Conservation (phyloP, 2,888 invertebrate species). For the Bimastos eiseni region DNA sequence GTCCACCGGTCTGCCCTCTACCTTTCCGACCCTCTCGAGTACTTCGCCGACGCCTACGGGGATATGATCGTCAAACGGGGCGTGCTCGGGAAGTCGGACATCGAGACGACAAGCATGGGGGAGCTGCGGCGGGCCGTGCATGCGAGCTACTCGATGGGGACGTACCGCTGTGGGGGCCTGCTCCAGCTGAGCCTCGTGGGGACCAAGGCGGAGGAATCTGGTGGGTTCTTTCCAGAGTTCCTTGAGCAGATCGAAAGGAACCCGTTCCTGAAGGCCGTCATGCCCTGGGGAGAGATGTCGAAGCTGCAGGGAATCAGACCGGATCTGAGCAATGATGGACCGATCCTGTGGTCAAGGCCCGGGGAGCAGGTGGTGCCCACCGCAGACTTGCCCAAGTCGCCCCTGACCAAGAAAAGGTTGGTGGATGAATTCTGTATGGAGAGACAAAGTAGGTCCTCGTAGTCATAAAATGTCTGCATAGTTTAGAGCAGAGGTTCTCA, state of each 20-base stretch:
- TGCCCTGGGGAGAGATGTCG: slow-evolving; percentile 98
- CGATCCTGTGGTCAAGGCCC: slow-evolving; percentile 95
- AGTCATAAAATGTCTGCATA: background rate
- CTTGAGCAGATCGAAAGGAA: slow-evolving; percentile 79
- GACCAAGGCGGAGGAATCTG: slow-evolving; percentile 69
- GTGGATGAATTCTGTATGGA: background rate
- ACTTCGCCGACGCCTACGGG: slow-evolving; percentile 82
- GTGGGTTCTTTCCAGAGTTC: slow-evolving; percentile 92
- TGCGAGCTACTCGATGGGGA: slow-evolving; percentile 83
- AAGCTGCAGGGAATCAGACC: slow-evolving; percentile 38
- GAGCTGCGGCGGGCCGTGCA: slow-evolving; percentile 84
- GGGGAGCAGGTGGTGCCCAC: slow-evolving; percentile 97
- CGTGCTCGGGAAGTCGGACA: slow-evolving; percentile 85
- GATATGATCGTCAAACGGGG: slow-evolving; percentile 88
- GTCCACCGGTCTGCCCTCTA: slow-evolving; percentile 82
- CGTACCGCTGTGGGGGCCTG: slow-evolving; percentile 88
- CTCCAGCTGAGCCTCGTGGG: slow-evolving; percentile 80
- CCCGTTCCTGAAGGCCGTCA: slow-evolving; percentile 73
- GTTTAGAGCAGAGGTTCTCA: too few species aligned
- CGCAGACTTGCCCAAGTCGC: slow-evolving; percentile 81
- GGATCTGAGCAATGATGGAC: slow-evolving; percentile 73
- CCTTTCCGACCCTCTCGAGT: slow-evolving; percentile 87
- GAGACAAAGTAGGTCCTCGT: background rate
- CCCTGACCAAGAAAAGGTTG: slow-evolving; percentile 80
- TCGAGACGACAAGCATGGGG: slow-evolving; percentile 87